Base-by-base conservation (phyloP, 2,888 invertebrate genomes). In the Ctena decussata region DNA sequence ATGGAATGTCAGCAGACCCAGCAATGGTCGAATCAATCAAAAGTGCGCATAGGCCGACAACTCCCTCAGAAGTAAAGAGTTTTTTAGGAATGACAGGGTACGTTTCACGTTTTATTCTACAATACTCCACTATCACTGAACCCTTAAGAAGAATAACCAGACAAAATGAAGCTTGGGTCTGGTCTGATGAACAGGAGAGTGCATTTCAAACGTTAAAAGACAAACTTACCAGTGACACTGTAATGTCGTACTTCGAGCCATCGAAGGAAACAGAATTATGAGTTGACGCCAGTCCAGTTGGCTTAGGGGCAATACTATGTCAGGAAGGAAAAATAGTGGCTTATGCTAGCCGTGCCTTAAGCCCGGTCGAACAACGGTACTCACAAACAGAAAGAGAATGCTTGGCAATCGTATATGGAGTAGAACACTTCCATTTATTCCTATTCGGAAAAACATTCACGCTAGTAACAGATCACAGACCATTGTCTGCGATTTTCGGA, bases 361-460 rank as follows among this genome's bases (percentile, higher is more conserved):
- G 90, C 12, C 86, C 86, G 46, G 83, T 82, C 11, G 93, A 92
- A 74, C 39, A 82, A 8, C 80, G 91, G 6, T 93, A 92, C 79
- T 87, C 90, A 2, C 92, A 93, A 77, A 93, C 91, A 12, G 92
- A 92, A 49, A 74, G 91, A 11, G 92, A 93, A 75, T 82, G 89
- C 73, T 81, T 93, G 35, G 92, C 91, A 11, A 88, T 93, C 8
- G 90, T 92, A 0, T 93, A 90, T 92, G 85, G 86, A 5, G 86
- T 89, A 57, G 92, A 94, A 81, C 92, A 92, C 70, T 94, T 92
- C 81, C 87, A 92, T 49, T 35, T 92, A 30, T 94, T 91, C 70
- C 69, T 94, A 8, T 89, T 86, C 77, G 94, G 71, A 37, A 37
- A 71, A 24, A n/a, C 71, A 39, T 89, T 94, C 77, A 86, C 69